phyloP scores from a whole-genome alignment of 2,113 vertebrate species.

The Sinocyclocheilus maitianheensis region DNA sequence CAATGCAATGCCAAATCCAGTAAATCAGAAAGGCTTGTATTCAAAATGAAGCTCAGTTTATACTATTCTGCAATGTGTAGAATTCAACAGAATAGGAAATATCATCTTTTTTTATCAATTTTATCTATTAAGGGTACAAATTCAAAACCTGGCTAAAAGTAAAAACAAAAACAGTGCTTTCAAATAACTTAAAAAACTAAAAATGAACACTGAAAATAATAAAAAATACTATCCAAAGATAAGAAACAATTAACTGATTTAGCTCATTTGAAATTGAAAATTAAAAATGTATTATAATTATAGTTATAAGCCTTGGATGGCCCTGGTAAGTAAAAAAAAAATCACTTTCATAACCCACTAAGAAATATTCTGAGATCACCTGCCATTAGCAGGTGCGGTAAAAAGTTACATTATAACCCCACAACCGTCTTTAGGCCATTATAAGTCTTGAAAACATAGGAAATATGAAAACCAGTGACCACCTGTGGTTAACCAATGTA shows the following conservation, averaged over 20 bases:
- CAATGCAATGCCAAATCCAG: background rate
- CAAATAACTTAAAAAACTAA: too few species aligned
- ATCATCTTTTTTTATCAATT: background rate
- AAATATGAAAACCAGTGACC: conserved; percentile 22
- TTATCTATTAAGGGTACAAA: background rate
- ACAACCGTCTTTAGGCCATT: background rate
- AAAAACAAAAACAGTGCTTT: background rate
- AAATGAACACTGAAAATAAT: too few species aligned
- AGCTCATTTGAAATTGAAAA: background rate
- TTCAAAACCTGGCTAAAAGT: background rate
- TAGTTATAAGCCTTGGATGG: background rate
- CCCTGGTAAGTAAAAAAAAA: background rate
- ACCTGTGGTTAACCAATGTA: conserved; percentile 13
- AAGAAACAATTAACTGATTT: background rate
- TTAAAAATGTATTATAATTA: background rate
- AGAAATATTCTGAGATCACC: background rate
- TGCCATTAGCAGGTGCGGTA: background rate
- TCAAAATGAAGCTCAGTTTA: background rate
- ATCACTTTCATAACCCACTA: background rate
- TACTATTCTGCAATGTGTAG: background rate
- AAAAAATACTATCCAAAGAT: too few species aligned
- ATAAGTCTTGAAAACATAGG: background rate
- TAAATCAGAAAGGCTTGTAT: background rate
- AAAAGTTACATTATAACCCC: background rate
- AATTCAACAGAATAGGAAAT: background rate